A percentile compares a stretch with the other conserved stretches of the same genome.
Evolutionary conservation across 1,140 invertebrate genomes (phyloP).

Genomic region (Meloidogyne hapla): DNA sequence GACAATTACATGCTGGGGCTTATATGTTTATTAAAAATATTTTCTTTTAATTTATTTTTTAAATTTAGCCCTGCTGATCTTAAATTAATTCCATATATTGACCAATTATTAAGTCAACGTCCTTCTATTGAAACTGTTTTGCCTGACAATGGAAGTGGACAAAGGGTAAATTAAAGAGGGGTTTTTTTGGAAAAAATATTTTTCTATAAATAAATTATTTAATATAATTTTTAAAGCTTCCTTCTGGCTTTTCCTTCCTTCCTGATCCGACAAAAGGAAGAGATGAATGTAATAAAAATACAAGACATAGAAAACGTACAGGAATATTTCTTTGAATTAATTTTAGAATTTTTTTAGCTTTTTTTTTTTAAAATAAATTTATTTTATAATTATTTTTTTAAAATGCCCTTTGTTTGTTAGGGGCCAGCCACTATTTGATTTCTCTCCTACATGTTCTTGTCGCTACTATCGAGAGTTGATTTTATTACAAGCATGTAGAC

Average conservation of each 20-base stretch:
- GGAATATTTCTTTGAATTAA: not conserved
- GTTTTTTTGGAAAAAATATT: too few relatives aligned
- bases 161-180: not conserved
- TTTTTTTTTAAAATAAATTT: too few relatives aligned
- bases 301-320: not conserved
- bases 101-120: constrained; percentile 22
- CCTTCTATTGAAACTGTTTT: constrained; percentile 26
- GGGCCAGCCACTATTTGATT: too few relatives aligned
- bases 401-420: too few relatives aligned
- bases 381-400: too few relatives aligned
- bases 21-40: constrained; percentile 10
- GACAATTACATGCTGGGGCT: constrained; percentile 30
- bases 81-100: constrained; percentile 38
- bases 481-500: too few relatives aligned
- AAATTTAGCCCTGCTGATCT: constrained; percentile 26
- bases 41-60: not conserved
- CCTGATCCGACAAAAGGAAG: not conserved
- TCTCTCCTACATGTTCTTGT: too few relatives aligned
- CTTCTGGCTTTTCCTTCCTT: not conserved
- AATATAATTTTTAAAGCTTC: too few relatives aligned
- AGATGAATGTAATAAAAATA: not conserved
- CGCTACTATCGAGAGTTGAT: too few relatives aligned
- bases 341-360: too few relatives aligned
- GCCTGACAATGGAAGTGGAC: constrained; percentile 5
- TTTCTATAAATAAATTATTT: too few relatives aligned